phyloP scores from a whole-genome alignment of 1,140 invertebrate genomes.

The Leptonema lineaticorne region DNA sequence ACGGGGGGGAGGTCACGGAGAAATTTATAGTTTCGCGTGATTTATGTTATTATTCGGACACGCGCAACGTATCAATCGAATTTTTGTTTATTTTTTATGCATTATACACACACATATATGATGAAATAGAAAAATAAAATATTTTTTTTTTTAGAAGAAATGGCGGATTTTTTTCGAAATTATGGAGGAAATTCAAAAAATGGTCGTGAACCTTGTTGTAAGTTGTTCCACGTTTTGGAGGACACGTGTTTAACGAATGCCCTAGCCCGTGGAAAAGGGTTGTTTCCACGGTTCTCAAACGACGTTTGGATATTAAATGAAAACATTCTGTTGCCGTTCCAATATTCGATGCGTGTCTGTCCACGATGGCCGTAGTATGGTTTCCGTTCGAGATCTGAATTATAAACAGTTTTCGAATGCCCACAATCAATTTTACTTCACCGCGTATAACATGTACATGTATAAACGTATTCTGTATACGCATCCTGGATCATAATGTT shows the following conservation, averaged over 20 bases:
- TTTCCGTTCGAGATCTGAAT: slow-evolving; percentile 14
- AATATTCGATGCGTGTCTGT: slow-evolving; percentile 12
- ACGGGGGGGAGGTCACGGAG: not conserved
- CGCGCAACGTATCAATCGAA: slow-evolving; percentile 33
- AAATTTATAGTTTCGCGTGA: slow-evolving; percentile 26
- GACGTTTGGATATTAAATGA: not conserved
- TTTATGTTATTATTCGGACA: slow-evolving; percentile 18
- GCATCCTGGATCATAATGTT: too few relatives aligned
- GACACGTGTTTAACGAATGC: not conserved
- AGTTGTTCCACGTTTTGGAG: not conserved
- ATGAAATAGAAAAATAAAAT: not conserved
- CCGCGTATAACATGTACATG: not conserved
- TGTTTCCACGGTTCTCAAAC: not conserved
- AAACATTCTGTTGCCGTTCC: slow-evolving; percentile 2
- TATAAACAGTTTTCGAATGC: slow-evolving; percentile 9
- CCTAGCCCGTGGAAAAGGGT: not conserved
- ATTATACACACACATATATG: too few relatives aligned
- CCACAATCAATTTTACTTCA: slow-evolving; percentile 11
- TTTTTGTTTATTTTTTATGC: too few relatives aligned
- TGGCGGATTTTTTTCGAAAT: not conserved
- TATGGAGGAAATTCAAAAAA: not conserved
- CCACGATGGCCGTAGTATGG: not conserved
- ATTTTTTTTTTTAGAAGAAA: not conserved
- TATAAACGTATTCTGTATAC: not conserved
- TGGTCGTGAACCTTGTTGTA: not conserved